A percentile compares a stretch with the other conserved stretches of the same genome.
Evolutionary conservation across 2,113 vertebrate genomes (phyloP).

Genomic region (Pimephales promelas): DNA sequence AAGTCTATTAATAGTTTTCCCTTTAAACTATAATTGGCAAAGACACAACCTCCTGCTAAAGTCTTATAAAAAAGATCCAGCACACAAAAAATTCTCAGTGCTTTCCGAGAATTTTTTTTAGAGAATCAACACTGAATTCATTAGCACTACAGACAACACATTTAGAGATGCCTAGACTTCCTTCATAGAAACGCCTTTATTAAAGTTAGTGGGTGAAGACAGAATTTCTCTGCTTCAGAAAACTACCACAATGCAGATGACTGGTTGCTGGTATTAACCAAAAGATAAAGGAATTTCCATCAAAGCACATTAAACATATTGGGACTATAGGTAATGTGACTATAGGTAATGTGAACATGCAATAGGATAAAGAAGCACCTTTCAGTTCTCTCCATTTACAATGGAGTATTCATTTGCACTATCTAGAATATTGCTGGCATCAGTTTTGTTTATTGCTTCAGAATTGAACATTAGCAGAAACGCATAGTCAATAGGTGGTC

Average conservation of each 20-base stretch:
- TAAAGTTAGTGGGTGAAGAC: neutral
- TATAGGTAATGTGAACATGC: neutral
- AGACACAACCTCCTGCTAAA: neutral
- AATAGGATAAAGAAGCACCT: neutral
- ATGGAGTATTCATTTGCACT: conserved; percentile 20
- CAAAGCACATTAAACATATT: neutral
- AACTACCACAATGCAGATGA: too few relatives aligned
- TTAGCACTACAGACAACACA: conserved; percentile 15
- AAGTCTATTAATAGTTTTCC: neutral
- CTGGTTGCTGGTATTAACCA: neutral
- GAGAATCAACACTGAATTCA: neutral
- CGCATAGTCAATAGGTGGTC: neutral
- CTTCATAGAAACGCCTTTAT: neutral
- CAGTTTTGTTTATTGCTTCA: conserved; percentile 3
- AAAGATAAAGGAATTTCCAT: neutral
- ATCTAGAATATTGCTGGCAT: conserved; percentile 16
- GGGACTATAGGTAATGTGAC: neutral
- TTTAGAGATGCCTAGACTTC: neutral
- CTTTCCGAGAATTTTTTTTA: neutral
- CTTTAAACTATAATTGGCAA: neutral
- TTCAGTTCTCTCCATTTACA: neutral
- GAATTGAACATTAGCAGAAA: conserved; percentile 22
- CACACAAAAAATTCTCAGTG: neutral
- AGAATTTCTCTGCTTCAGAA: neutral
- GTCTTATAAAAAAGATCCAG: neutral